Percentiles rank a stretch among this genome's conserved stretches.
phyloP scores from a whole-genome alignment of 1,140 invertebrate species.

The Drosophila saltans region DNA sequence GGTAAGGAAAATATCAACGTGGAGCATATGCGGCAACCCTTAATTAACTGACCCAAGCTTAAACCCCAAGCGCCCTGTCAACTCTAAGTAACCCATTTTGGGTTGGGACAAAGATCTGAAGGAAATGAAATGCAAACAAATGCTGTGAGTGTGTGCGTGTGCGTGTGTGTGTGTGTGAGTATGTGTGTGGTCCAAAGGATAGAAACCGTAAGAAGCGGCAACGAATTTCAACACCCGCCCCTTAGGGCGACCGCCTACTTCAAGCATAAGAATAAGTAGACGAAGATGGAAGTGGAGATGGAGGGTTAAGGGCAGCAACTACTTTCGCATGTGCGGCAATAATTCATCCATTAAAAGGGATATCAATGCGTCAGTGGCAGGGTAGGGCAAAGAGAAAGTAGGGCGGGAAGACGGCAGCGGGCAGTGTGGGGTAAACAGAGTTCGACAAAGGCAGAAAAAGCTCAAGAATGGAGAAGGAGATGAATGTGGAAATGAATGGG shows the following conservation, averaged over 20 bases:
- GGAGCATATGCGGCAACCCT: slow-evolving; percentile 50
- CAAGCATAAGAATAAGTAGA: slow-evolving; percentile 14
- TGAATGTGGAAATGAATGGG: slow-evolving; percentile 12
- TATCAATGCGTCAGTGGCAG: slow-evolving; percentile 73
- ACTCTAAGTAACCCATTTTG: slow-evolving; percentile 34
- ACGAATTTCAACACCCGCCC: slow-evolving; percentile 56
- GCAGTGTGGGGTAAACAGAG: slow-evolving; percentile 21
- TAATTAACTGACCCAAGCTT: slow-evolving; percentile 71
- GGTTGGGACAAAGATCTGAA: slow-evolving; percentile 56
- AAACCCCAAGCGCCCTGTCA: slow-evolving; percentile 57
- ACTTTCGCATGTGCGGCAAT: slow-evolving; percentile 83
- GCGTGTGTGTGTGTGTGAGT: slow-evolving; percentile 23
- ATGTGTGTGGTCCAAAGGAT: slow-evolving; percentile 60
- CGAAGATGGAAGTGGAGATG: neutral
- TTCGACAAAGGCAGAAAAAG: slow-evolving; percentile 26
- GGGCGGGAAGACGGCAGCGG: neutral
- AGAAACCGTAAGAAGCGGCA: slow-evolving; percentile 44
- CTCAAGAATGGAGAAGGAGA: slow-evolving; percentile 43
- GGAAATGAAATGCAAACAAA: slow-evolving; percentile 82
- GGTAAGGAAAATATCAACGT: slow-evolving; percentile 18
- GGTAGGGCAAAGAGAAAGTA: neutral
- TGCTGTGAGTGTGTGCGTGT: slow-evolving; percentile 35
- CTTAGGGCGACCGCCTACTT: slow-evolving; percentile 15
- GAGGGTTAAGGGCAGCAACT: slow-evolving; percentile 64
- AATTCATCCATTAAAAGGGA: slow-evolving; percentile 83